phyloP scores from a whole-genome alignment of 1,140 invertebrate genomes.

The Drosophila pallidifrons region DNA sequence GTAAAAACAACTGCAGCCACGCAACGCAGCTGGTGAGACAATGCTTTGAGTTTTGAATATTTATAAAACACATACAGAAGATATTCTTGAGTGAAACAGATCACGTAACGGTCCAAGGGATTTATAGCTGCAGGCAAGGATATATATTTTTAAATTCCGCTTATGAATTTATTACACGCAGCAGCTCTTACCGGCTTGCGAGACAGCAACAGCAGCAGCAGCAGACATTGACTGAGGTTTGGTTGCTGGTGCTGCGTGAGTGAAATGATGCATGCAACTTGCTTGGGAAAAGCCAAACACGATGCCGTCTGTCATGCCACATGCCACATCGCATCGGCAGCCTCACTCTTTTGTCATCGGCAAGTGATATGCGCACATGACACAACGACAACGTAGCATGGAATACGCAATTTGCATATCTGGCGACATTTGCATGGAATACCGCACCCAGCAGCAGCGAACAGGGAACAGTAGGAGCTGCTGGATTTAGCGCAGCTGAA shows the following conservation, averaged over 20 bases:
- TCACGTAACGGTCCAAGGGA: slow-evolving; percentile 57
- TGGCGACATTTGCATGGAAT: slow-evolving; percentile 64
- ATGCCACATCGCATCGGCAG: slow-evolving; percentile 1
- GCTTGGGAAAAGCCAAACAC: slow-evolving; percentile 21
- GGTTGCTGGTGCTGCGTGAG: slow-evolving; percentile 40
- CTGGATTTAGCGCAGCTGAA: slow-evolving; percentile 11
- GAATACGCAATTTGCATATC: slow-evolving; percentile 53
- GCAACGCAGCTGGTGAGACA: slow-evolving; percentile 7
- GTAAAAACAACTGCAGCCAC: neutral
- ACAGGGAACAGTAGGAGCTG: slow-evolving; percentile 6
- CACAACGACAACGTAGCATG: slow-evolving; percentile 28
- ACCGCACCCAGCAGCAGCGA: slow-evolving; percentile 21
- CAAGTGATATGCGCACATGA: slow-evolving; percentile 73
- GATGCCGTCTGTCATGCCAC: slow-evolving; percentile 24
- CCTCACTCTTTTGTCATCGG: slow-evolving; percentile 1
- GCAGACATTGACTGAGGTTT: neutral
- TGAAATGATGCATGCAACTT: slow-evolving; percentile 47
- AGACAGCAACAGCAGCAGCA: slow-evolving; percentile 10
- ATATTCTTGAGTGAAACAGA: slow-evolving; percentile 41
- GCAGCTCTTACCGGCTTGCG: slow-evolving; percentile 9
- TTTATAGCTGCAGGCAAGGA: slow-evolving; percentile 52
- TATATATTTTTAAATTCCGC: slow-evolving; percentile 71
- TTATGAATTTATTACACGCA: slow-evolving; percentile 74
- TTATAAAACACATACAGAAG: slow-evolving; percentile 54
- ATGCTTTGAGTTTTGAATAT: slow-evolving; percentile 62